Evolutionary conservation across 2,797 vertebrate genomes (phyloP).

Genomic region (Acanthiza pusilla): DNA sequence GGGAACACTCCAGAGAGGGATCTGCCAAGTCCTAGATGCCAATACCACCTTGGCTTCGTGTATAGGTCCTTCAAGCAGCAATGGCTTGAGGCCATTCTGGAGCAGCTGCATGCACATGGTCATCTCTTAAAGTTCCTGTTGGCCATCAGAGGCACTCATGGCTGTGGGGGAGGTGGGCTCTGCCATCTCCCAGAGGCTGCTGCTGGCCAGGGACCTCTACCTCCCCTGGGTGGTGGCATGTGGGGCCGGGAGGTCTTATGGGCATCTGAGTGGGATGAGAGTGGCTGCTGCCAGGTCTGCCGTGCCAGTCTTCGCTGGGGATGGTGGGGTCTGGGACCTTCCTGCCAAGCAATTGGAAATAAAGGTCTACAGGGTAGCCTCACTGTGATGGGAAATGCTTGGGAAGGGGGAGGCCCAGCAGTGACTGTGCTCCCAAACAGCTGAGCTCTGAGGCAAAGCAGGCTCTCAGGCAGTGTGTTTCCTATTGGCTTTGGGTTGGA

Average conservation of each 20-base stretch:
- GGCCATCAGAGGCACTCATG: background rate
- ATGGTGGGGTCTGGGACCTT: fast-evolving
- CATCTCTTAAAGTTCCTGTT: background rate
- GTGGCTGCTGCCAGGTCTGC: background rate
- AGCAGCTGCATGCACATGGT: background rate
- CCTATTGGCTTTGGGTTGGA: background rate
- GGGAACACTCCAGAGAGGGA: background rate
- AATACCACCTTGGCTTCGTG: background rate
- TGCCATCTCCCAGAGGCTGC: background rate
- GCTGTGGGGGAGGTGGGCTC: background rate
- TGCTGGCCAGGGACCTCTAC: background rate
- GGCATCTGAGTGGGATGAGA: background rate
- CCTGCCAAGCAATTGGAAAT: background rate
- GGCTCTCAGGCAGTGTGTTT: background rate
- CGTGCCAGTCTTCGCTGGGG: background rate
- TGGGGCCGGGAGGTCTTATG: background rate
- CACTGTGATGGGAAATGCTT: fast-evolving
- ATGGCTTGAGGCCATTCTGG: background rate
- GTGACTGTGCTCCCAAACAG: too few species aligned
- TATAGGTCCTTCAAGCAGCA: background rate
- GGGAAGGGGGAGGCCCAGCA: background rate
- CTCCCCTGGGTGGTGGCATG: background rate
- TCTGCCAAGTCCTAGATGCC: background rate
- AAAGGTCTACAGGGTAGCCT: background rate
- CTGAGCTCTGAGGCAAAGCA: background rate